Evolutionary conservation across 2,888 invertebrate species (phyloP).

Genomic region (Lithophane socia): DNA sequence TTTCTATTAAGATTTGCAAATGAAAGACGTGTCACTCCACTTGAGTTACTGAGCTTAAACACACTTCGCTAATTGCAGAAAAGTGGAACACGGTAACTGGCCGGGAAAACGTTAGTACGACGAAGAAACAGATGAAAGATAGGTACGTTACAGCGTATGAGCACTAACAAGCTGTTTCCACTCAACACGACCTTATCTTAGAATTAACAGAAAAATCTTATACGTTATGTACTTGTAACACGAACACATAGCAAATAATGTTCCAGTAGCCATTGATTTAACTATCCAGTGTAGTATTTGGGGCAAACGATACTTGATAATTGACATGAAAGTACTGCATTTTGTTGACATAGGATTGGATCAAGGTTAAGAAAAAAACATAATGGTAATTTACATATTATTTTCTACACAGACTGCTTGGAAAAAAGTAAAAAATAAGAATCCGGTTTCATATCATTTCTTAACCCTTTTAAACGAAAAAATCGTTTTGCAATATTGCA

Average conservation of each 20-base stretch:
- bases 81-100: conserved; percentile 36
- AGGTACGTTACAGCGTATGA: conserved; percentile 15
- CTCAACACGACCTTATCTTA: conserved; percentile 31
- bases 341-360: background rate
- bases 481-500: background rate
- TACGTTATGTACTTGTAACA: background rate
- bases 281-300: background rate
- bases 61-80: conserved; percentile 55
- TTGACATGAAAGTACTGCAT: background rate
- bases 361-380: background rate
- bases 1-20: conserved; percentile 34
- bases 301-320: background rate
- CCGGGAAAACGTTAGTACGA: conserved; percentile 34
- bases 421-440: background rate
- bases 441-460: background rate
- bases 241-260: background rate
- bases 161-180: conserved; percentile 35
- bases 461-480: background rate
- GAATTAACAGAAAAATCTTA: conserved; percentile 38
- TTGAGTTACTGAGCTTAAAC: conserved; percentile 22
- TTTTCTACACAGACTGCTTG: background rate
- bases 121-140: conserved; percentile 42
- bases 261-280: background rate
- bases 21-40: conserved; percentile 12
- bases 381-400: too few relatives aligned